A percentile compares a stretch with the other conserved stretches of the same genome.
Evolutionary conservation across 2,113 vertebrate genomes (phyloP).

Genomic region (Mesocricetus auratus): DNA sequence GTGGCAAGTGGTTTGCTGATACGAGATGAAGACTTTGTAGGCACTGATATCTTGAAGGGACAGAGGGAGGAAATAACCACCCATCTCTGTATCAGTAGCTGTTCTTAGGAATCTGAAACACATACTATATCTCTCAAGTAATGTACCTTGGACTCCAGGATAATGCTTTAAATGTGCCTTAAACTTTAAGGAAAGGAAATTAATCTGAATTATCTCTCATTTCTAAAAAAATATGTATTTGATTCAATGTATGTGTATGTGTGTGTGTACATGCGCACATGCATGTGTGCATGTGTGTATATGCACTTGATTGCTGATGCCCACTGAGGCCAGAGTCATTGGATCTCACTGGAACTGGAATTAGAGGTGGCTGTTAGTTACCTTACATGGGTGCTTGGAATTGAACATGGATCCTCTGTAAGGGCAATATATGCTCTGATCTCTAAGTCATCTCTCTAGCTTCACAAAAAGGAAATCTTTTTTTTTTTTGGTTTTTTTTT

Average conservation of each 20-base stretch:
- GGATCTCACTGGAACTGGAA: neutral
- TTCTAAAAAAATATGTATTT: neutral
- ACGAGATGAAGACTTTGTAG: neutral
- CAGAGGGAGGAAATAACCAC: neutral
- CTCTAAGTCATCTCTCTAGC: no score
- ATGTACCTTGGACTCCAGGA: neutral
- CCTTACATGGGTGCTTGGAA: neutral
- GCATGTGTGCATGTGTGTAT: accelerated
- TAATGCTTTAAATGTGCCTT: constrained; percentile 1
- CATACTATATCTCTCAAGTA: neutral
- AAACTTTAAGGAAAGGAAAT: neutral
- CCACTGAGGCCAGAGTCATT: neutral
- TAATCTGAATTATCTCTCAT: neutral
- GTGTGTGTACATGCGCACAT: neutral
- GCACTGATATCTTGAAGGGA: neutral
- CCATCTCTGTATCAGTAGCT: neutral
- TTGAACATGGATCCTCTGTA: neutral
- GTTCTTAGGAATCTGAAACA: neutral
- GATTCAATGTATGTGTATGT: neutral
- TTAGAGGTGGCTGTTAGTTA: neutral
- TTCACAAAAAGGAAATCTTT: neutral
- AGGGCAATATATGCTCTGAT: neutral
- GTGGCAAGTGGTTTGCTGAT: neutral
- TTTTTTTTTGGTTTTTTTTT: neutral
- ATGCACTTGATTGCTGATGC: neutral